phyloP scores from a whole-genome alignment of 1,140 invertebrate species.

The Chymomyza costata region DNA sequence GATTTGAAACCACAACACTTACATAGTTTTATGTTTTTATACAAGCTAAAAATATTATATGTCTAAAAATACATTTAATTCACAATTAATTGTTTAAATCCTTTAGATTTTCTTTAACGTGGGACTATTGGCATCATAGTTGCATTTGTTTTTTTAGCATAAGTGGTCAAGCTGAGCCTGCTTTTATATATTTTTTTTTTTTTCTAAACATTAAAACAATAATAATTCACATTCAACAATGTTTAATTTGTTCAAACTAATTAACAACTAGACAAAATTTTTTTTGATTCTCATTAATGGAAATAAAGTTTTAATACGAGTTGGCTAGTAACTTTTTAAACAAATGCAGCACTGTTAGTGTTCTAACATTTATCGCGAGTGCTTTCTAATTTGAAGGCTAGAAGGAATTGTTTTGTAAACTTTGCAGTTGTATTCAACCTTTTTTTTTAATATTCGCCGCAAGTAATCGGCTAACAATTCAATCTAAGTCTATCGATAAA shows the following conservation, averaged over 20 bases:
- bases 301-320: no score
- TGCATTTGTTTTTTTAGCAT: background rate
- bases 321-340: no score
- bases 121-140: constrained; percentile 48
- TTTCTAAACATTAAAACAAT: constrained; percentile 33
- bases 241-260: constrained; percentile 30
- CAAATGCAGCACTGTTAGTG: no score
- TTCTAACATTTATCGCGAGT: no score
- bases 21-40: constrained; percentile 43
- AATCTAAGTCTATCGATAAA: no score
- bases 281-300: background rate
- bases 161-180: no score
- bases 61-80: constrained; percentile 64
- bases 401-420: no score
- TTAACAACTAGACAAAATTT: constrained; percentile 10
- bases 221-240: constrained; percentile 9
- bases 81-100: constrained; percentile 45
- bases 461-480: no score
- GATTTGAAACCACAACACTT: constrained; percentile 68
- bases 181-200: constrained; percentile 9
- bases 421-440: no score
- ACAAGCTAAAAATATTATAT: constrained; percentile 40
- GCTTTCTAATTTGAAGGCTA: no score
- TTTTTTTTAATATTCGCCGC: no score
- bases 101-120: constrained; percentile 46